Percentiles rank a stretch among this genome's conserved stretches.
Conservation (phyloP, 53 echinoderm and acorn worm genomes). For the Crossaster papposus region DNA sequence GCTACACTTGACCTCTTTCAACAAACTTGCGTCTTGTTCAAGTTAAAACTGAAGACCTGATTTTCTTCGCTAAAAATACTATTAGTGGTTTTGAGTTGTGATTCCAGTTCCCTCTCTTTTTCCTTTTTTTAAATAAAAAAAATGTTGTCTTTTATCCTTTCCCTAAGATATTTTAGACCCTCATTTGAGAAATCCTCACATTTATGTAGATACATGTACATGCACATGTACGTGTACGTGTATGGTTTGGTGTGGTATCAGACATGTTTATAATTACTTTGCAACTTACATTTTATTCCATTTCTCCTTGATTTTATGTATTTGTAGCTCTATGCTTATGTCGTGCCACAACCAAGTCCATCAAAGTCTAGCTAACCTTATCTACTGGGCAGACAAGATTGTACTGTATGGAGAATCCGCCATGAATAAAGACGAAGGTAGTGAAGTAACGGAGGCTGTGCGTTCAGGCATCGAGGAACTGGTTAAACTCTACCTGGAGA, state of each 20-base stretch:
- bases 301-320: not conserved
- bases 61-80: not conserved
- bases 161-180: too few relatives aligned
- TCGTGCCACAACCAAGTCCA: slow-evolving; percentile 88
- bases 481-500: slow-evolving; percentile 80
- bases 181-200: too few relatives aligned
- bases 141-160: not conserved
- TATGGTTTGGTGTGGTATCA: too few relatives aligned
- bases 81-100: not conserved
- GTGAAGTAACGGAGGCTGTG: slow-evolving; percentile 79
- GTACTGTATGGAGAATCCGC: slow-evolving; percentile 76
- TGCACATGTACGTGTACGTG: too few relatives aligned
- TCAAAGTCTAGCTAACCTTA: slow-evolving; percentile 92
- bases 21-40: not conserved
- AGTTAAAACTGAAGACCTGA: not conserved
- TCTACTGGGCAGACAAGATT: slow-evolving; percentile 96
- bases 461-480: slow-evolving; percentile 76
- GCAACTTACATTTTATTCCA: not conserved
- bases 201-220: too few relatives aligned
- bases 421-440: slow-evolving; percentile 71
- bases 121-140: not conserved
- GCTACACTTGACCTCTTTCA: not conserved
- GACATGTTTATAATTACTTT: not conserved
- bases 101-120: not conserved
- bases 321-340: slow-evolving; percentile 75